A percentile compares a stretch with the other conserved stretches of the same genome.
phyloP scores from a whole-genome alignment of 2,888 invertebrate genomes.

The Smittia aterrima region DNA sequence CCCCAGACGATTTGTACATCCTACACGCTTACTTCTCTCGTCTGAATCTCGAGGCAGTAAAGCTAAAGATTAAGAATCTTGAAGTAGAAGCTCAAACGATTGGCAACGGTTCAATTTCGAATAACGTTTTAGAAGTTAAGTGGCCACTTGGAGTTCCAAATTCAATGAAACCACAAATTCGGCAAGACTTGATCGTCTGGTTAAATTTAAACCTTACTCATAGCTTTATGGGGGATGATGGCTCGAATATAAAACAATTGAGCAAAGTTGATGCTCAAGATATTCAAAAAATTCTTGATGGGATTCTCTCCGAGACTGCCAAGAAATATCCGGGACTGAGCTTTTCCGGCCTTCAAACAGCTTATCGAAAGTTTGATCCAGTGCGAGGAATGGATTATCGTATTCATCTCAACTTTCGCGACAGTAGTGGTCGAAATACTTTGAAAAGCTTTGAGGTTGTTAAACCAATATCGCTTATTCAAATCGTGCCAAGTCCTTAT shows the following conservation, averaged over 20 bases:
- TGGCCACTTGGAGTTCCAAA: constrained; percentile 77
- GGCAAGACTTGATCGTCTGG: constrained; percentile 85
- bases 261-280: constrained; percentile 67
- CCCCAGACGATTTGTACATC: constrained; percentile 63
- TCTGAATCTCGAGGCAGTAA: constrained; percentile 57
- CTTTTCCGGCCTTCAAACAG: constrained; percentile 62
- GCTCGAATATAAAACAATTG: constrained; percentile 65
- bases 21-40: constrained; percentile 71
- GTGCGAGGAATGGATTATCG: constrained; percentile 83
- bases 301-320: constrained; percentile 56
- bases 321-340: constrained; percentile 58
- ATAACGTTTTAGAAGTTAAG: constrained; percentile 57
- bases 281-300: constrained; percentile 59
- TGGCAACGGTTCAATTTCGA: constrained; percentile 56
- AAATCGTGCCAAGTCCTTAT: constrained; percentile 89
- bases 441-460: constrained; percentile 68
- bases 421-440: neutral
- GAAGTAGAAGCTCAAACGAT: constrained; percentile 52
- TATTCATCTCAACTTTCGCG: constrained; percentile 65
- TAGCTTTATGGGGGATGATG: constrained; percentile 77
- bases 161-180: constrained; percentile 65
- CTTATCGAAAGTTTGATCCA: constrained; percentile 76
- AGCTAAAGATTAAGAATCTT: constrained; percentile 49
- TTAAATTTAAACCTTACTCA: constrained; percentile 82
- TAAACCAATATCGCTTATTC: constrained; percentile 81